Evolutionary conservation across 2,113 vertebrate genomes (phyloP).

Genomic region (Arizona elegans): DNA sequence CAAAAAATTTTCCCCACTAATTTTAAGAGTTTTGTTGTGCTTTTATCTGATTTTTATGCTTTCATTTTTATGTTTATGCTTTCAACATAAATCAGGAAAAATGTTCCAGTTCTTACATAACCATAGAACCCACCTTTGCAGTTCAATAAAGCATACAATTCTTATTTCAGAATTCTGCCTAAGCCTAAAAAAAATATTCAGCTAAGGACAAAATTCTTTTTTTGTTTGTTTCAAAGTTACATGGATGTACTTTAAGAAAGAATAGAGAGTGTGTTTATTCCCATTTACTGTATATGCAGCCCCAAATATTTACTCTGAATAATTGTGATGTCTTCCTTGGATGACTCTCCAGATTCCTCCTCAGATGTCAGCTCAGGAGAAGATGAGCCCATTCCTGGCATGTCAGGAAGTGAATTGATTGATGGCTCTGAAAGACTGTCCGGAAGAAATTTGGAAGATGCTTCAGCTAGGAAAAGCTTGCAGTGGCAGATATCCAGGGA

Average conservation of each 20-base stretch:
- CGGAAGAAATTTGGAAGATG: too few relatives aligned
- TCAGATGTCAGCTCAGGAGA: too few relatives aligned
- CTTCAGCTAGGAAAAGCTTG: too few relatives aligned
- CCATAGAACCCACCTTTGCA: neutral
- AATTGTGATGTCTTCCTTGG: neutral
- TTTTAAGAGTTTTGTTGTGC: neutral
- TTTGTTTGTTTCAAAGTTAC: neutral
- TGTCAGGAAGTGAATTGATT: too few relatives aligned
- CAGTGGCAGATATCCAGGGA: too few relatives aligned
- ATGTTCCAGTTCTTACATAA: neutral
- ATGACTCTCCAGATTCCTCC: too few relatives aligned
- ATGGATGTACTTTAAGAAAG: neutral
- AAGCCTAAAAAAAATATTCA: neutral
- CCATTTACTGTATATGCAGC: neutral
- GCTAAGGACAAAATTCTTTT: neutral
- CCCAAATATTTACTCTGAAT: neutral
- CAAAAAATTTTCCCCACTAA: neutral
- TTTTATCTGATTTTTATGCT: neutral
- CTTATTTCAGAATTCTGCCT: neutral
- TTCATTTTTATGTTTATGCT: neutral
- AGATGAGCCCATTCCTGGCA: too few relatives aligned
- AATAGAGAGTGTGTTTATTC: neutral
- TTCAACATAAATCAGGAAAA: neutral
- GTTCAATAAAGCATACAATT: neutral
- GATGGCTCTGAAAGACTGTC: too few relatives aligned